phyloP scores from a whole-genome alignment of 2,797 vertebrate species.

The Urosaurus nigricauda region DNA sequence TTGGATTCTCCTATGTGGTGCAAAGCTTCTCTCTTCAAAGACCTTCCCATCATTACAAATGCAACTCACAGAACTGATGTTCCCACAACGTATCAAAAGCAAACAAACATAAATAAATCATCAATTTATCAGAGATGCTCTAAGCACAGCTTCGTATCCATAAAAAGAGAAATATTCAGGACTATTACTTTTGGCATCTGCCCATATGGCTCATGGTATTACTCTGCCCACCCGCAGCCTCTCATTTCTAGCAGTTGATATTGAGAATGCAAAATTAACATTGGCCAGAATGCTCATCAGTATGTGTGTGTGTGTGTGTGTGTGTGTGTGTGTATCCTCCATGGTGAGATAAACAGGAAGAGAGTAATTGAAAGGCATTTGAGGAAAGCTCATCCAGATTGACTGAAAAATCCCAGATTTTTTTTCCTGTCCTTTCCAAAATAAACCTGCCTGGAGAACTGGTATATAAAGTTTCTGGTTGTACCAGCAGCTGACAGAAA shows the following conservation, averaged over 20 bases:
- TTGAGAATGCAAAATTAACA: not conserved
- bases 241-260: not conserved
- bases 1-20: not conserved
- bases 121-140: not conserved
- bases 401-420: too few relatives aligned
- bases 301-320: too few relatives aligned
- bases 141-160: not conserved
- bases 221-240: too few relatives aligned
- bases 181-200: not conserved
- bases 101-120: constrained; percentile 16
- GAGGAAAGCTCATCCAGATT: too few relatives aligned
- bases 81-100: not conserved
- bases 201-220: not conserved
- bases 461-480: too few relatives aligned
- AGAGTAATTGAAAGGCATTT: too few relatives aligned
- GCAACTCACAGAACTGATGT: constrained; percentile 10
- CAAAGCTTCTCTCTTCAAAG: not conserved
- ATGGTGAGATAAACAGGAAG: too few relatives aligned
- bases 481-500: too few relatives aligned
- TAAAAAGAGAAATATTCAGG: not conserved
- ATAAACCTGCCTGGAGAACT: too few relatives aligned
- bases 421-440: too few relatives aligned
- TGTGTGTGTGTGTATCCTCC: too few relatives aligned
- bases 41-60: not conserved
- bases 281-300: not conserved